Percentiles rank a stretch among this genome's conserved stretches.
Conservation (phyloP, 2,113 vertebrate species). For the Indicator indicator region DNA sequence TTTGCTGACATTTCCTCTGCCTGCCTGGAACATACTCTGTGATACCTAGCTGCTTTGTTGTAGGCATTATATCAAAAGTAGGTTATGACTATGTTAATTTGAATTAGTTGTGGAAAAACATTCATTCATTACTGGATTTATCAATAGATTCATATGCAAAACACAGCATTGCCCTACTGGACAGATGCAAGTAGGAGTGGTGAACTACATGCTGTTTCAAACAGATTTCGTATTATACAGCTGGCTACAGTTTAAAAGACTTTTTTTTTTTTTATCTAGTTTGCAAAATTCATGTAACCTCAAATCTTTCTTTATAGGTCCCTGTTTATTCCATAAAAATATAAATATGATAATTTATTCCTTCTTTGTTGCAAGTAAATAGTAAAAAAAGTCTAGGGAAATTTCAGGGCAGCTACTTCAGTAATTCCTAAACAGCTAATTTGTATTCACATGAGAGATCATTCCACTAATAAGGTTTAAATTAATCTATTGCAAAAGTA, state of each 20-base stretch:
- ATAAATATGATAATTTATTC: background rate
- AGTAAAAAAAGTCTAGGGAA: background rate
- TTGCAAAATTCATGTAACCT: background rate
- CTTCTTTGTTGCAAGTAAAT: background rate
- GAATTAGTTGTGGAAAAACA: background rate
- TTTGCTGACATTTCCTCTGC: background rate
- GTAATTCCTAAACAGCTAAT: constrained; percentile 43
- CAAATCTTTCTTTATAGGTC: background rate
- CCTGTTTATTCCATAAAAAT: background rate
- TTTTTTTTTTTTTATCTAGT: background rate
- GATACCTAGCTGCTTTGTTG: background rate
- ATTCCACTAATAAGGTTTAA: constrained; percentile 52
- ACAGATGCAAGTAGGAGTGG: background rate
- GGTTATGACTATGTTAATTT: background rate
- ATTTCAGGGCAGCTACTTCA: background rate
- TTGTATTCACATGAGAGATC: constrained; percentile 20
- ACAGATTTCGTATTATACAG: background rate
- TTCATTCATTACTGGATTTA: background rate
- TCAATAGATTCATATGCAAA: background rate
- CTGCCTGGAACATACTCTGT: background rate
- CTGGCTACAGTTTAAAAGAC: background rate
- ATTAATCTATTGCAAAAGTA: constrained; percentile 48
- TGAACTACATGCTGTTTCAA: background rate
- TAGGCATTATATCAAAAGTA: background rate
- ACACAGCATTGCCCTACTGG: background rate